Conservation (phyloP, 1,140 invertebrate species). For the Dreissena polymorpha region DNA sequence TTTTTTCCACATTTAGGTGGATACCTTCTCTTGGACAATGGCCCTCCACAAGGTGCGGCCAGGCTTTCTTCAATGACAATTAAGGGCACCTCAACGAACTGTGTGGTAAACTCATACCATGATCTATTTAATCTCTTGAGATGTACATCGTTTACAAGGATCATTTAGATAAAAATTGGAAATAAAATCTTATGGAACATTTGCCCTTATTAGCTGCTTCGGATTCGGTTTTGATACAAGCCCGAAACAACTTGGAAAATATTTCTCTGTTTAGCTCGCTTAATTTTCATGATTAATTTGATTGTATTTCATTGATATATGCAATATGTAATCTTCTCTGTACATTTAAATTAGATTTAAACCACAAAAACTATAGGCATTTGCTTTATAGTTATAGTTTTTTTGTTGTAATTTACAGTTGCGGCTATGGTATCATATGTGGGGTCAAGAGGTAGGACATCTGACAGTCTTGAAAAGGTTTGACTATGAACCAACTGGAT, state of each 20-base stretch:
- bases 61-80: constrained; percentile 63
- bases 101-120: constrained; percentile 51
- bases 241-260: too few species aligned
- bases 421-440: constrained; percentile 72
- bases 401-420: constrained; percentile 40
- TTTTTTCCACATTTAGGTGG: constrained; percentile 54
- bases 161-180: too few species aligned
- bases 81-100: constrained; percentile 59
- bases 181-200: too few species aligned
- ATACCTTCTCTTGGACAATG: constrained; percentile 72
- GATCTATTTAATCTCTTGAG: not conserved
- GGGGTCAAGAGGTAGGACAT: constrained; percentile 59
- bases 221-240: too few species aligned
- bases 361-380: too few species aligned
- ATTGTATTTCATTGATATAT: too few species aligned
- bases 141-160: not conserved
- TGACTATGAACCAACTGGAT: constrained; percentile 50
- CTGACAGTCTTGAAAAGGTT: constrained; percentile 60
- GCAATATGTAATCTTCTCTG: too few species aligned
- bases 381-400: too few species aligned
- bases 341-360: too few species aligned
- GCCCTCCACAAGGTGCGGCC: constrained; percentile 59
- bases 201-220: too few species aligned
- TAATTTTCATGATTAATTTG: too few species aligned
- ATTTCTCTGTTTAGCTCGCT: too few species aligned